Evolutionary conservation across 2,797 vertebrate genomes (phyloP), one percentile per base, ranked within the genome.

Genomic region (Manis javanica): DNA sequence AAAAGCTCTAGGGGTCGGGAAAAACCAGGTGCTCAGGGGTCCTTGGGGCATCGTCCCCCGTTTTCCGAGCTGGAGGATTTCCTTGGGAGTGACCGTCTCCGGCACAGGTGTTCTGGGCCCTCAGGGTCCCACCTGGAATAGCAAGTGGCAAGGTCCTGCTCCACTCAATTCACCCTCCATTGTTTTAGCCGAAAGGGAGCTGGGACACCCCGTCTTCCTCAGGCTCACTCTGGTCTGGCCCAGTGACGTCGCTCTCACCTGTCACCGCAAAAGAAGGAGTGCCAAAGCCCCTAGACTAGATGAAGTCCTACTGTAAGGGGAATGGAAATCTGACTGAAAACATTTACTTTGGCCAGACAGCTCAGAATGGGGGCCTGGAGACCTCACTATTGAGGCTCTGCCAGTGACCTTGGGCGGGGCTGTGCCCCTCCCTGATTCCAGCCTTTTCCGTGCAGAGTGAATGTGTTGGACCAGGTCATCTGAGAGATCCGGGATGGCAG

Each of bases 331-430:
- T 59, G 59, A 34, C 13, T 10, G n/a, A 19, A 79, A 55, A 57
- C 12, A 12, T n/a, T 0, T 19, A 68, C 75, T 23, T 49, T 61
- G 66, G 12, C 13, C 12, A 51, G 42, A 63, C n/a, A 74, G 51
- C 23, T 34, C 23, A 7, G 49, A 63, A 15, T 18, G 42, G 69
- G 66, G 12, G 21, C 42, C n/a, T 49, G 24, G 61, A 72, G n/a
- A 46, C 57, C 0, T 0, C 0, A 10, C n/a, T 51, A 0, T 21
- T 37, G 49, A 24, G 77, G 26, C 39, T 23, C 37, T 0, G 18
- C 55, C 1, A 0, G 37, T 13, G 75, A 53, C 69, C 37, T 88
- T 53, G 83, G 34, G 72, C 9, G 1, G 16, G 23, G 26, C n/a
- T 26, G 46, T 49, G 68, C 26, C 64, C 18, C 49, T 49, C 46